These are phyloP conservation scores for Danaus melanippus DNA, from an alignment of 1,140 invertebrate species.

Conservation along the genomic window DNA sequence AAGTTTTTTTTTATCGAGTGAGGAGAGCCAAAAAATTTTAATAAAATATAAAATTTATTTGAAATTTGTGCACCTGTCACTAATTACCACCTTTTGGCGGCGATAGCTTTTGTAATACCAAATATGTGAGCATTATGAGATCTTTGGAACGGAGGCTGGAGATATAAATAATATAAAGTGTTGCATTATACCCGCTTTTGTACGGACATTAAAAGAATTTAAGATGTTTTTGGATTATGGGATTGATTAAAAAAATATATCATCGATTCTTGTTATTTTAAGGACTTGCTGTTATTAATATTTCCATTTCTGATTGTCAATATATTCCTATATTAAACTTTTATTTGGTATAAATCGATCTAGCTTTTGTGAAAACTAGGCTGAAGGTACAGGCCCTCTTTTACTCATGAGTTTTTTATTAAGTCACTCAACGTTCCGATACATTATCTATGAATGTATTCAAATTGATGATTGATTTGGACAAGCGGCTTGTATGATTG, in stretches of 20 bases:
- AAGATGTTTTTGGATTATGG: slow-evolving; percentile 2
- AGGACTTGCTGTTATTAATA: not conserved
- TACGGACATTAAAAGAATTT: slow-evolving; percentile 10
- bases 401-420: slow-evolving; percentile 11
- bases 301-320: not conserved
- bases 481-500: slow-evolving; percentile 51
- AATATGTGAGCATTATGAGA: slow-evolving; percentile 41
- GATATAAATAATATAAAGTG: slow-evolving; percentile 28
- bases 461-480: slow-evolving; percentile 67
- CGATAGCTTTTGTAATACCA: slow-evolving; percentile 45
- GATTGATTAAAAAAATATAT: not conserved
- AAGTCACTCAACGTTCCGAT: slow-evolving; percentile 30
- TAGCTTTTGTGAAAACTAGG: too few relatives aligned
- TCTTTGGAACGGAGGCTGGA: slow-evolving; percentile 31
- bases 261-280: too few relatives aligned
- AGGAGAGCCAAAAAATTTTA: slow-evolving; percentile 34
- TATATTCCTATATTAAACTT: slow-evolving; percentile 3
- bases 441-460: slow-evolving; percentile 54
- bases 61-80: slow-evolving; percentile 60
- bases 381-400: too few relatives aligned
- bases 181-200: slow-evolving; percentile 10
- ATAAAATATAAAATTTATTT: slow-evolving; percentile 58
- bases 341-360: slow-evolving; percentile 8
- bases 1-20: slow-evolving; percentile 37
- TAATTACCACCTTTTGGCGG: slow-evolving; percentile 70